Evolutionary conservation across 2,797 vertebrate species (phyloP), one percentile per base, ranked within the genome.

Genomic region (Neosilurus mollespiculum): DNA sequence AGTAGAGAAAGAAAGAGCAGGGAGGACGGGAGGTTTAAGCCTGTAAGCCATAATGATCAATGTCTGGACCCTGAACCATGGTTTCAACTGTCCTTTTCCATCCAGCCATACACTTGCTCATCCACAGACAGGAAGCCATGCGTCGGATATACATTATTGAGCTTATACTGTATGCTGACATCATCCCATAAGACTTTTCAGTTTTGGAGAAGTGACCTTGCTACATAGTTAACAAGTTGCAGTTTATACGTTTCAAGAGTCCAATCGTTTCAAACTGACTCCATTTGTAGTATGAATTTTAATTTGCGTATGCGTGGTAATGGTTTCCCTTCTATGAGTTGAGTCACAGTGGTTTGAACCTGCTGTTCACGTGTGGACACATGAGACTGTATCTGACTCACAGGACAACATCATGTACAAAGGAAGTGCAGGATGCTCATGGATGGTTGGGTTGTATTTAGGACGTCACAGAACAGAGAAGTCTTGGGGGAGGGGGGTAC

Each of bases 351-450:
- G 87, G 64, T 89, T 85, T 89, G 89, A 85, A 81, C 87, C 75
- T 83, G 81, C 77, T 88, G 66, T 85, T 73, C 81, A 86, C 82
- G 84, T 85, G 82, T 87, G 61, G 88, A 88, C 88, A 87, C 86
- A 84, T 84, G 82, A 82, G 82, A 88, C 78, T 76, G 54, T 85
- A 81, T 87, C 84, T 86, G 65, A 86, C 84, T 77, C 67, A 88
- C 87, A 86, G 84, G 87, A 92, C 89, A 88, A 91, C 85, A 89
- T 83, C 88, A 90, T 91, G 90, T 86, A 91, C 82, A 89, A 86
- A 87, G 82, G 82, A 85, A 86, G 78, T 78, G 86, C 83, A 84
- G 79, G 83, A 88, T 88, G 89, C 76, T 83, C 69, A 90, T 81
- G 83, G 89, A 90, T 91, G 91, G 88, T 86, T 80, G 82, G 88